phyloP scores from a whole-genome alignment of 2,113 vertebrate genomes.

The Peromyscus californicus region DNA sequence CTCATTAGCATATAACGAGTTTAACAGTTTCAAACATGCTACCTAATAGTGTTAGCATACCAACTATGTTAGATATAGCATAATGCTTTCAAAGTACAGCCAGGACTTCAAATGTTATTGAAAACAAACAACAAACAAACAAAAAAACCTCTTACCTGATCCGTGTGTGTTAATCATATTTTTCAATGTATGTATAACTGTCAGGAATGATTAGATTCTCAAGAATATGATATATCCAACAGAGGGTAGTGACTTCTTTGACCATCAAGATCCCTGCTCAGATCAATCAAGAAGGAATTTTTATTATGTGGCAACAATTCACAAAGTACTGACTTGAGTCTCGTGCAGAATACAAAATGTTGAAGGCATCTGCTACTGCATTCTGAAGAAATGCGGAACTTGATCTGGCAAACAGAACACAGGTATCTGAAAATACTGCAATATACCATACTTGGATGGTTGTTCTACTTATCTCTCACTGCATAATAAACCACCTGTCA shows the following conservation, averaged over 20 bases:
- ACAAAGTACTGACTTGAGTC: conserved; percentile 21
- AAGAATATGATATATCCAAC: conserved; percentile 28
- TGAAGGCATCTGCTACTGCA: not conserved
- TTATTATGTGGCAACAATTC: conserved; percentile 55
- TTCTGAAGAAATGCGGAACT: conserved; percentile 4
- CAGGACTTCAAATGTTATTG: not conserved
- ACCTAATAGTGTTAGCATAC: not conserved
- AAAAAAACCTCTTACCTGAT: conserved; percentile 16
- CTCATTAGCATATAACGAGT: not conserved
- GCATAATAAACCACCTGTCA: conserved; percentile 31
- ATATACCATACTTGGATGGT: not conserved
- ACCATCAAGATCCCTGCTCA: not conserved
- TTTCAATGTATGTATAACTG: not conserved
- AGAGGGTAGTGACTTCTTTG: conserved; percentile 23
- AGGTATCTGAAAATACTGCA: not conserved
- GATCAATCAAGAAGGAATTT: conserved; percentile 32
- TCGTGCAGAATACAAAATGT: conserved; percentile 25
- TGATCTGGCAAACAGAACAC: conserved; percentile 20
- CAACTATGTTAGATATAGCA: not conserved
- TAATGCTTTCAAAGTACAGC: not conserved
- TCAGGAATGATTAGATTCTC: conserved; percentile 20
- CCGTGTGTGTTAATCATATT: not conserved
- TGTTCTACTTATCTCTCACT: not conserved
- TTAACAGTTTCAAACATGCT: conserved; percentile 33
- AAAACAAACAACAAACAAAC: not conserved